Evolutionary conservation across 2,888 invertebrate species (phyloP), one percentile per base, ranked within the genome.

Genomic region (Oscheius sp.): DNA sequence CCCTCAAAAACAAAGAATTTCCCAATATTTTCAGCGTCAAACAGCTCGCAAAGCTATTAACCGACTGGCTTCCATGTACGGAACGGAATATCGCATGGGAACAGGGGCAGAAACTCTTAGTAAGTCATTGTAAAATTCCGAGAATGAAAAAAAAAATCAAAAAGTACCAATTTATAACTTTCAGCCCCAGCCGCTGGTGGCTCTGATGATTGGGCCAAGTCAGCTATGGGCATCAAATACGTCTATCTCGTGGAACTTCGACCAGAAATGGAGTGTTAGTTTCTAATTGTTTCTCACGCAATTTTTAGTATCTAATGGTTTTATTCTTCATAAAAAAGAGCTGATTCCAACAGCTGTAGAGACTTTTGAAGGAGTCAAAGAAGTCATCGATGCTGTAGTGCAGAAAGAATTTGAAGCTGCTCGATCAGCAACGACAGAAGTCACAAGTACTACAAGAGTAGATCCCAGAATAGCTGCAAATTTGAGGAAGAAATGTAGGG

Each of bases 121-220:
- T 83, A 38, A 74, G 62, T 32, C n/a, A n/a, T n/a, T n/a, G n/a
- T n/a, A n/a, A n/a, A n/a, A n/a, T n/a, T n/a, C n/a, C n/a, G n/a
- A n/a, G n/a, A n/a, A n/a, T n/a, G n/a, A n/a, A n/a, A n/a, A n/a
- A n/a, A n/a, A n/a, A n/a, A n/a, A n/a, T n/a, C n/a, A n/a, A n/a
- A n/a, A n/a, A n/a, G n/a, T n/a, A n/a, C n/a, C n/a, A n/a, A n/a
- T n/a, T n/a, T n/a, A n/a, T n/a, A n/a, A n/a, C 28, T 71, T 75
- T 38, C 69, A 80, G 80, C 80, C 2, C 80, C 80, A 0, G 84
- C 84, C 4, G 77, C 84, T 20, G 84, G 84, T 5, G 84, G 84
- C 1, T 84, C 83, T 0, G 84, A 84, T 49, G 84, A 84, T 44
- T 84, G 84, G 85, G 85, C 85, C 3, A 85, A 85, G 56, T 81